Evolutionary conservation across 2,113 vertebrate species (phyloP), one percentile per base, ranked within the genome.

Genomic region (Aix galericulata): DNA sequence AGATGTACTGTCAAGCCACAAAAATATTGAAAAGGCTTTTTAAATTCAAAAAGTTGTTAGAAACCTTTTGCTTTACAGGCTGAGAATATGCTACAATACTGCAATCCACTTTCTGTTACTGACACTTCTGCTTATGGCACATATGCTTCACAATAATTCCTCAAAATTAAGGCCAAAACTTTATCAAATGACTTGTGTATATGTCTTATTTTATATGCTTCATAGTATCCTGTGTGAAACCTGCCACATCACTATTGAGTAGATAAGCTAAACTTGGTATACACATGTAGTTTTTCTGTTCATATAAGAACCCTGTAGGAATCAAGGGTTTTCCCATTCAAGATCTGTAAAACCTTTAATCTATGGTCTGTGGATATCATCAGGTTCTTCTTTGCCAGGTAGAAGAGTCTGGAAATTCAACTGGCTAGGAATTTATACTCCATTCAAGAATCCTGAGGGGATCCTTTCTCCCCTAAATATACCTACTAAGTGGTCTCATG

Each of bases 241-340:
- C 9, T 88, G 13, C 10, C 21, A 55, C 20, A 69, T 60, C 1
- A 1, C 38, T 62, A 32, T 66, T 73, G 58, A 82, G 36, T 17
- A 4, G 5, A 34, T 50, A 46, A 38, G 11, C 22, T 55, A 40
- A 50, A 80, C 55, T 4, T 25, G 10, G 5, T 31, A 18, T 20
- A 9, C 6, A 16, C 26, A 10, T 55, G n/a, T 22, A 75, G 12
- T 42, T 38, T 83, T 69, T 42, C 36, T 74, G 12, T 69, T 92
- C 2, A 4, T 23, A 52, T 11, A 58, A n/a, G n/a, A 40, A 38
- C 1, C 1, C 2, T 3, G 29, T 31, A 67, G 13, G 36, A 83
- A 63, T 55, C 36, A 66, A 21, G 21, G 7, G 3, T n/a, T n/a
- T 53, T 7, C 2, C 22, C 5, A 40, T 53, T 77, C 56, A 83